A percentile compares a stretch with the other conserved stretches of the same genome.
Conservation (phyloP, 2,113 vertebrate species). For the Pygathrix nemaeus region DNA sequence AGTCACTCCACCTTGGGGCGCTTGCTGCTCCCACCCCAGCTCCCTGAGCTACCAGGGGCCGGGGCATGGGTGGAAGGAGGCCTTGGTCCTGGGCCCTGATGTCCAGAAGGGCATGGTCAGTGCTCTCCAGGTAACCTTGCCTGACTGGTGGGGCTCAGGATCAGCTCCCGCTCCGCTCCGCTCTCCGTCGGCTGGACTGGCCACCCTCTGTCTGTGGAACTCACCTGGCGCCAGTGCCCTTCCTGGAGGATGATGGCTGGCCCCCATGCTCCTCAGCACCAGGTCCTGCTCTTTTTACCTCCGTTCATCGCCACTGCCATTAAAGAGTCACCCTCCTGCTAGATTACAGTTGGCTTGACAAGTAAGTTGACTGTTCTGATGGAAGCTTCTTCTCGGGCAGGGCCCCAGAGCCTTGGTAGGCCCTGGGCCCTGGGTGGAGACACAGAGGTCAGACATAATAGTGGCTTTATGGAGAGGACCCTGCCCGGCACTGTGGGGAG, state of each 20-base stretch:
- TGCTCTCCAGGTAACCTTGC: background rate
- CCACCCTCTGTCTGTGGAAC: background rate
- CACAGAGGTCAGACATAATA: accelerated
- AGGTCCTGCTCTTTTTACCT: background rate
- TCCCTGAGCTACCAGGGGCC: background rate
- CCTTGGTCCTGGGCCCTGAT: accelerated
- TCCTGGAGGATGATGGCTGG: background rate
- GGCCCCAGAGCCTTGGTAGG: too few species aligned
- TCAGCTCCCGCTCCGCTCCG: background rate
- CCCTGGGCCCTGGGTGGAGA: background rate
- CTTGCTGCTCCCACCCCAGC: background rate
- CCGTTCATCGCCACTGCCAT: background rate
- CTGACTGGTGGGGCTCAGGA: background rate
- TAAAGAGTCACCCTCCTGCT: background rate
- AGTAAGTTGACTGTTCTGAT: background rate
- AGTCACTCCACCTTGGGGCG: accelerated
- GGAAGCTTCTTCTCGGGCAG: background rate
- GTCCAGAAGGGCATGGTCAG: background rate
- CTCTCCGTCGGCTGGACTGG: too few species aligned
- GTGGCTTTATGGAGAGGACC: background rate
- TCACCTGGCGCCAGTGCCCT: background rate
- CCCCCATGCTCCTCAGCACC: background rate
- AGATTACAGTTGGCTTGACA: background rate
- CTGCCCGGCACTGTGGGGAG: background rate
- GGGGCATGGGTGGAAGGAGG: accelerated